Evolutionary conservation across 1,140 invertebrate genomes (phyloP).

Genomic region (Drosophila mauritiana): DNA sequence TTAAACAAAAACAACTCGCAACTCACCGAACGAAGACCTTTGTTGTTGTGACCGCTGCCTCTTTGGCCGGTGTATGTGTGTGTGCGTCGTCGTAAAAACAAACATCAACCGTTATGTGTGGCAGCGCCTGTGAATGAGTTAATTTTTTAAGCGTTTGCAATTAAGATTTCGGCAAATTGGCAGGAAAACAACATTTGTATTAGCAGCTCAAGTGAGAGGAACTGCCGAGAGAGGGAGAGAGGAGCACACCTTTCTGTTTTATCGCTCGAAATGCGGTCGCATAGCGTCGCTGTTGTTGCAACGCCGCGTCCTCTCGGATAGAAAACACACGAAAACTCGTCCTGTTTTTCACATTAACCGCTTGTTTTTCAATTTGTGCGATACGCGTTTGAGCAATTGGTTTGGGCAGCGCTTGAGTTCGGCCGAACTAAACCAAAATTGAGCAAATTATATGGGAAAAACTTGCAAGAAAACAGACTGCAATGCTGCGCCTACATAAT

Average conservation of each 20-base stretch:
- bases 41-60: slow-evolving; percentile 24
- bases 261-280: slow-evolving; percentile 62
- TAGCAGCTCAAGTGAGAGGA: slow-evolving; percentile 18
- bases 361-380: neutral
- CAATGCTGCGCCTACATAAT: slow-evolving; percentile 61
- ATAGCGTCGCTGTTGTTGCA: slow-evolving; percentile 62
- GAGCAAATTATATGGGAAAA: slow-evolving; percentile 66
- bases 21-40: slow-evolving; percentile 37
- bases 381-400: slow-evolving; percentile 24
- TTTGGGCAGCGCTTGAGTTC: slow-evolving; percentile 19
- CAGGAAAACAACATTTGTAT: slow-evolving; percentile 3
- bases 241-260: slow-evolving; percentile 26
- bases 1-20: slow-evolving; percentile 38
- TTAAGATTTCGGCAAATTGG: slow-evolving; percentile 35
- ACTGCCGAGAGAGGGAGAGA: slow-evolving; percentile 5
- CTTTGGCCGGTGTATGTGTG: neutral
- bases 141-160: slow-evolving; percentile 16
- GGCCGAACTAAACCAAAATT: slow-evolving; percentile 48
- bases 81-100: slow-evolving; percentile 32
- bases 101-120: slow-evolving; percentile 17
- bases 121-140: slow-evolving; percentile 29
- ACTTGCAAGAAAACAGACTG: slow-evolving; percentile 53
- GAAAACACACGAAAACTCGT: slow-evolving; percentile 25
- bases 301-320: slow-evolving; percentile 58
- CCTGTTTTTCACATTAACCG: neutral